Evolutionary conservation across 2,797 vertebrate genomes (phyloP).

Genomic region (Acipenser ruthenus): DNA sequence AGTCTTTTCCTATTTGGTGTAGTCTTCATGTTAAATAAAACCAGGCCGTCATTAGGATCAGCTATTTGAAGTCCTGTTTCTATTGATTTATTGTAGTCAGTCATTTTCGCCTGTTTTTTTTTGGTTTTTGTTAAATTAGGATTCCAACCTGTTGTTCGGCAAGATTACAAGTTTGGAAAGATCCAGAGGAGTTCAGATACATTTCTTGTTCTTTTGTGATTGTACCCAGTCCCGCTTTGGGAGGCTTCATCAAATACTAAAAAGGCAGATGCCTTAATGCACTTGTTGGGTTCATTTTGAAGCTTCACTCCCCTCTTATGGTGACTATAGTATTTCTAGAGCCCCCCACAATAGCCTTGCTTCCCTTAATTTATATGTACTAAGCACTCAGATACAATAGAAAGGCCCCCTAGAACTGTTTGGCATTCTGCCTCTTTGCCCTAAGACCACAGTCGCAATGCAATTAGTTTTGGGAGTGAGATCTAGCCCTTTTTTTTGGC

Average conservation of each 20-base stretch:
- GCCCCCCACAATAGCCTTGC: slow-evolving; percentile 32
- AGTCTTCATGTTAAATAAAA: too few relatives aligned
- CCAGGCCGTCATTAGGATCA: too few relatives aligned
- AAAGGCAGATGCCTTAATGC: slow-evolving; percentile 16
- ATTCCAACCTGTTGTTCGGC: slow-evolving; percentile 5
- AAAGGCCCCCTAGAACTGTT: slow-evolving; percentile 34
- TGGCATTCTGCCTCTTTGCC: slow-evolving; percentile 27
- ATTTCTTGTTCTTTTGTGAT: neutral
- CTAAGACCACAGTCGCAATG: neutral
- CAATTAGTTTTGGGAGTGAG: slow-evolving; percentile 4
- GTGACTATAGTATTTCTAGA: slow-evolving; percentile 21
- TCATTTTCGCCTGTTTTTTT: too few relatives aligned
- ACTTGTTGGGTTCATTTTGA: slow-evolving; percentile 18
- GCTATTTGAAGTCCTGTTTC: too few relatives aligned
- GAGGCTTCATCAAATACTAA: slow-evolving; percentile 19
- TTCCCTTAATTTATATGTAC: slow-evolving; percentile 49
- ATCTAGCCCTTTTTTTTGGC: neutral
- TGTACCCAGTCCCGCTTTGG: neutral
- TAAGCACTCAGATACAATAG: slow-evolving; percentile 54
- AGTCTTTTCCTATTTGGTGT: too few relatives aligned
- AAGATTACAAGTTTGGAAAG: slow-evolving; percentile 4
- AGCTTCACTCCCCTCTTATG: slow-evolving; percentile 13
- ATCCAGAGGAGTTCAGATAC: neutral
- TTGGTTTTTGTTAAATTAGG: slow-evolving; percentile 4
- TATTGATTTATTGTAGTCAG: too few relatives aligned